These are phyloP conservation scores for Clavelina lepadiformis DNA, from an alignment of 23 tunicate genomes.

Conservation along the genomic window DNA sequence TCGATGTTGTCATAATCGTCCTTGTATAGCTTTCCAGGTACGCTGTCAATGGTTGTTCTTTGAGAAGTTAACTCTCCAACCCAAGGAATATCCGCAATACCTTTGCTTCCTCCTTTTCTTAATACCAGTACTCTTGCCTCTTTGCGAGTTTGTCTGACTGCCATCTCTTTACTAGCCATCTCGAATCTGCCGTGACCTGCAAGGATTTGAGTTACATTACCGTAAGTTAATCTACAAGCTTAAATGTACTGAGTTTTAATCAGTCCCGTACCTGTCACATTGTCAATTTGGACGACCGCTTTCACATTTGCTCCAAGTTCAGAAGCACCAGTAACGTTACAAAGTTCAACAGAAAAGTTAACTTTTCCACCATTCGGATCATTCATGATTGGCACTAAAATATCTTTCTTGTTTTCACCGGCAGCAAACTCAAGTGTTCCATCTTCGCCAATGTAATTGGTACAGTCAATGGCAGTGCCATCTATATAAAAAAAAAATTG, in stretches of 20 bases:
- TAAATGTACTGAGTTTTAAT: not conserved
- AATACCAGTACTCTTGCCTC: slow-evolving; percentile 27
- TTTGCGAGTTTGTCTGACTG: slow-evolving; percentile 42
- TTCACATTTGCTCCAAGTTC: slow-evolving; percentile 45
- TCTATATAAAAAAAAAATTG: slow-evolving; percentile 30
- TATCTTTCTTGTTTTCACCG: slow-evolving; percentile 60
- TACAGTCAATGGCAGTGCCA: slow-evolving; percentile 73
- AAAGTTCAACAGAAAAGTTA: slow-evolving; percentile 47
- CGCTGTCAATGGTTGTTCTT: not conserved
- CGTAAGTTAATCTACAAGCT: no score
- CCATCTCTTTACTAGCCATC: slow-evolving; percentile 56
- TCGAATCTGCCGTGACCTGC: slow-evolving; percentile 74
- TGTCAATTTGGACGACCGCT: slow-evolving; percentile 60
- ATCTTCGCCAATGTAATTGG: slow-evolving; percentile 81
- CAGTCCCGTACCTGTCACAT: slow-evolving; percentile 64
- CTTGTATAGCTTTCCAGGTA: slow-evolving; percentile 5
- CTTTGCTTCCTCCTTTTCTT: slow-evolving; percentile 77
- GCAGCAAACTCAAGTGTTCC: slow-evolving; percentile 46
- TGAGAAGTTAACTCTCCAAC: slow-evolving; percentile 46
- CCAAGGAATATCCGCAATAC: slow-evolving; percentile 78
- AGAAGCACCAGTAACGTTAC: slow-evolving; percentile 61
- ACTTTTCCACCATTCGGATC: slow-evolving; percentile 73
- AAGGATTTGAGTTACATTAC: no score
- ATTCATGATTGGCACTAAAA: slow-evolving; percentile 84
- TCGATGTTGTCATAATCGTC: slow-evolving; percentile 72